These are phyloP conservation scores for Hylaeus volcanicus DNA, from an alignment of 1,140 invertebrate genomes.

Conservation along the genomic window DNA sequence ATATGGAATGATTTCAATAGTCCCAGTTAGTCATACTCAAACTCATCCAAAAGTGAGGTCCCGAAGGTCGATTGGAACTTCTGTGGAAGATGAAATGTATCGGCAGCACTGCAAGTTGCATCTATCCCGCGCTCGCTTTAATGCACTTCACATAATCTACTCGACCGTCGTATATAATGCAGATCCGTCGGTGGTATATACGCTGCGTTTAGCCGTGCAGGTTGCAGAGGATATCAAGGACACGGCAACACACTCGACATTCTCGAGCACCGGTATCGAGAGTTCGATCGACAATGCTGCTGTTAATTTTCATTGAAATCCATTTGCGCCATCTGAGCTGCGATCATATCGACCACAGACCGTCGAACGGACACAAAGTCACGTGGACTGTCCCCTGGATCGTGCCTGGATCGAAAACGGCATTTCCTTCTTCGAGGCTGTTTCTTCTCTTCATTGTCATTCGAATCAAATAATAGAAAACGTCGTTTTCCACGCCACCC, in stretches of 20 bases:
- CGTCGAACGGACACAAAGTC: neutral
- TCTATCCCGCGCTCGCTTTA: neutral
- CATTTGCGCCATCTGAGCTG: neutral
- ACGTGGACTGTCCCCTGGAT: neutral
- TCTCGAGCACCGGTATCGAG: conserved; percentile 39
- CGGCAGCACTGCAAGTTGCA: neutral
- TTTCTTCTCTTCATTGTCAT: neutral
- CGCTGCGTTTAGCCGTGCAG: conserved; percentile 21
- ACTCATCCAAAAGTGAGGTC: neutral
- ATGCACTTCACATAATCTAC: conserved; percentile 47
- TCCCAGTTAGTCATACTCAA: no score
- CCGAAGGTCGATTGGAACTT: neutral
- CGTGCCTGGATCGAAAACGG: no score
- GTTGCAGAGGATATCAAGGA: conserved; percentile 50
- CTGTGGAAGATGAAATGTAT: neutral
- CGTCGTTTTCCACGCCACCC: neutral
- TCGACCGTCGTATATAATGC: conserved; percentile 44
- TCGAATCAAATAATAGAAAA: conserved; percentile 13
- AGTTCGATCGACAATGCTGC: conserved; percentile 37
- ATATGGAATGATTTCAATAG: no score
- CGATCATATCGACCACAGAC: neutral
- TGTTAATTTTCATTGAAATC: conserved; percentile 47
- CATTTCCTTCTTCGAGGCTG: neutral
- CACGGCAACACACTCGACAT: conserved; percentile 42
- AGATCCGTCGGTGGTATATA: conserved; percentile 39